These are phyloP conservation scores for Eclectus roratus DNA, from an alignment of 2,113 vertebrate genomes.

Conservation along the genomic window DNA sequence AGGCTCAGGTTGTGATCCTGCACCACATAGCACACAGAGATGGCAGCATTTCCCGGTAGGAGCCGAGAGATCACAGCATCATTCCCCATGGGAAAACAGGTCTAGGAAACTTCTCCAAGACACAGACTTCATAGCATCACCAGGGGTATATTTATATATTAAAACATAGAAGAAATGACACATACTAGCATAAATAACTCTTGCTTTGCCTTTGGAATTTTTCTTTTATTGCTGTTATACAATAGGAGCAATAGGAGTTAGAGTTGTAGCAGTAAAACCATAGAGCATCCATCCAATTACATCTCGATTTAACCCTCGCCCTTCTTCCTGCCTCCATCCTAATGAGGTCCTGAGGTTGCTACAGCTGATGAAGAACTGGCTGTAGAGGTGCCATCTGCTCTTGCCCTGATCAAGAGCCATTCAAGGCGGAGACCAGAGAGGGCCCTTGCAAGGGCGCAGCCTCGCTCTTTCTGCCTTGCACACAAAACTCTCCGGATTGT, in stretches of 20 bases:
- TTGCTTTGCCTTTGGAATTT: neutral
- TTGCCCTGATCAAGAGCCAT: neutral
- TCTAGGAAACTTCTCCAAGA: neutral
- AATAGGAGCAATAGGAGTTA: neutral
- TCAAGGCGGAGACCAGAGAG: neutral
- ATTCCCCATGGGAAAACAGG: neutral
- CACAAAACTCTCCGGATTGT: constrained; percentile 37
- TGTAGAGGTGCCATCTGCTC: constrained; percentile 16
- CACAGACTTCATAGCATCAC: neutral
- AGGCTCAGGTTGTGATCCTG: neutral
- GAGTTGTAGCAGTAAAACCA: neutral
- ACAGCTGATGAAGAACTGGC: neutral
- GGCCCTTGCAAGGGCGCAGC: neutral
- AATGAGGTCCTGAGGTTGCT: constrained; percentile 8
- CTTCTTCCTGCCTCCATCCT: neutral
- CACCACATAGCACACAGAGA: rapidly evolving
- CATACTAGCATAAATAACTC: neutral
- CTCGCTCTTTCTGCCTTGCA: neutral
- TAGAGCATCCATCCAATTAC: neutral
- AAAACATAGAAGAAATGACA: neutral
- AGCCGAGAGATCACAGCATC: neutral
- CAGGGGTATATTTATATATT: neutral
- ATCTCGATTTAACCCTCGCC: neutral
- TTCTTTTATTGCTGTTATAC: neutral
- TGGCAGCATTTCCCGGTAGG: neutral